Percentiles rank a stretch among this genome's conserved stretches.
phyloP scores from a whole-genome alignment of 2,113 vertebrate species.

The Triplophysa siluroides region DNA sequence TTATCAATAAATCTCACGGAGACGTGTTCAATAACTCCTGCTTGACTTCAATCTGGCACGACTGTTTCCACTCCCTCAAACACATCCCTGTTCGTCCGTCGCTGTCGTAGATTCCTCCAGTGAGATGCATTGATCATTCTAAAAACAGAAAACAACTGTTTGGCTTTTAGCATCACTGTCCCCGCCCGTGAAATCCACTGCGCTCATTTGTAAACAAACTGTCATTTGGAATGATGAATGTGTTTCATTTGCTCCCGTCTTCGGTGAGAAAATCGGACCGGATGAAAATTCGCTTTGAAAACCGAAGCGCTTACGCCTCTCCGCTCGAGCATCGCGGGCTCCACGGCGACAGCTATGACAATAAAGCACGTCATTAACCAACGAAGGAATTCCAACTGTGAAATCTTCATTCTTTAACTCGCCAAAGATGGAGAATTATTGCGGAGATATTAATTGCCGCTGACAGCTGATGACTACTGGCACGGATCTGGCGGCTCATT shows the following conservation, averaged over 20 bases:
- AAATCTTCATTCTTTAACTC: conserved; percentile 68
- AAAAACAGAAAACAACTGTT: conserved; percentile 5
- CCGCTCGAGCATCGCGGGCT: conserved; percentile 23
- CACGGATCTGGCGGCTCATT: conserved; percentile 80
- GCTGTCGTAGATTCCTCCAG: background rate
- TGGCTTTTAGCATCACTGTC: background rate
- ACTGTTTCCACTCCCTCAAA: background rate
- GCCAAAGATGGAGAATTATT: conserved; percentile 75
- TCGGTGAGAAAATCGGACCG: conserved; percentile 11
- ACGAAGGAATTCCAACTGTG: conserved; percentile 74
- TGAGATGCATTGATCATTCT: conserved; percentile 44
- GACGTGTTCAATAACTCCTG: too few species aligned
- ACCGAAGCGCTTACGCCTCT: conserved; percentile 16
- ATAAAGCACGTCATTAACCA: conserved; percentile 48
- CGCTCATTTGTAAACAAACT: conserved; percentile 50
- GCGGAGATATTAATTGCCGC: conserved; percentile 77
- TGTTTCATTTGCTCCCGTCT: conserved; percentile 16
- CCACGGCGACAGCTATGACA: conserved; percentile 28
- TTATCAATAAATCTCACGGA: too few species aligned
- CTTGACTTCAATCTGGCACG: too few species aligned
- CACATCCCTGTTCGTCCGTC: background rate
- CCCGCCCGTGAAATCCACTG: background rate
- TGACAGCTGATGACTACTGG: conserved; percentile 81
- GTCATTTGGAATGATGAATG: conserved; percentile 49
- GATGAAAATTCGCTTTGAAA: conserved; percentile 44